These are phyloP conservation scores for Yponomeuta sedellus DNA, from an alignment of 2,888 invertebrate genomes.

Conservation along the genomic window DNA sequence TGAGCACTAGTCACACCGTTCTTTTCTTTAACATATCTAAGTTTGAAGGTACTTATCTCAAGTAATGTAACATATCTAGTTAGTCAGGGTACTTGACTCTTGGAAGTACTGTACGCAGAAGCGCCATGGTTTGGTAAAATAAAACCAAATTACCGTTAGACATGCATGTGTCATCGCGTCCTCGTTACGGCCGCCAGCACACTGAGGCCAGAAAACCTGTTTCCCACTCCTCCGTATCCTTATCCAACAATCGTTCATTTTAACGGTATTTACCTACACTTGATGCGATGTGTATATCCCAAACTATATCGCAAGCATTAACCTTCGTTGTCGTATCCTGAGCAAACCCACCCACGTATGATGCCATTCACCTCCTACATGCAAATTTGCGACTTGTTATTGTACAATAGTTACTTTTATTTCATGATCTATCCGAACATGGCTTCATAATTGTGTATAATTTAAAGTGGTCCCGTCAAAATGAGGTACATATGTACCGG, in stretches of 20 bases:
- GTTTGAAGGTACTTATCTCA: neutral
- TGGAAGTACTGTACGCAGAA: constrained; percentile 25
- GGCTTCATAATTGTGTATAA: neutral
- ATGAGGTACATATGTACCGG: too few relatives aligned
- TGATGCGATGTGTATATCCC: neutral
- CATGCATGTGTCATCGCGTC: constrained; percentile 71
- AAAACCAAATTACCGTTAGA: constrained; percentile 70
- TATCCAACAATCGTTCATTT: constrained; percentile 46
- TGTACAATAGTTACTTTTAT: neutral
- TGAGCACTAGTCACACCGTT: neutral
- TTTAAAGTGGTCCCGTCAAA: too few relatives aligned
- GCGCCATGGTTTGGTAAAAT: constrained; percentile 31
- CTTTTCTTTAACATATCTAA: neutral
- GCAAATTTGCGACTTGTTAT: neutral
- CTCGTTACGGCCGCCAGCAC: constrained; percentile 47
- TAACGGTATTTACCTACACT: constrained; percentile 26
- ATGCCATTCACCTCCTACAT: neutral
- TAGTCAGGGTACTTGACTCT: neutral
- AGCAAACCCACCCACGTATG: neutral
- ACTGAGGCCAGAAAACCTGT: constrained; percentile 56
- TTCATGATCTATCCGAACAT: constrained; percentile 1
- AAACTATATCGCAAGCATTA: neutral
- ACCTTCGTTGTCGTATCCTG: neutral
- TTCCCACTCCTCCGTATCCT: constrained; percentile 44
- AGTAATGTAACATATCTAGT: neutral